Evolutionary conservation across 2,797 vertebrate species (phyloP), one percentile per base, ranked within the genome.

Genomic region (Pseudochirops cupreus): DNA sequence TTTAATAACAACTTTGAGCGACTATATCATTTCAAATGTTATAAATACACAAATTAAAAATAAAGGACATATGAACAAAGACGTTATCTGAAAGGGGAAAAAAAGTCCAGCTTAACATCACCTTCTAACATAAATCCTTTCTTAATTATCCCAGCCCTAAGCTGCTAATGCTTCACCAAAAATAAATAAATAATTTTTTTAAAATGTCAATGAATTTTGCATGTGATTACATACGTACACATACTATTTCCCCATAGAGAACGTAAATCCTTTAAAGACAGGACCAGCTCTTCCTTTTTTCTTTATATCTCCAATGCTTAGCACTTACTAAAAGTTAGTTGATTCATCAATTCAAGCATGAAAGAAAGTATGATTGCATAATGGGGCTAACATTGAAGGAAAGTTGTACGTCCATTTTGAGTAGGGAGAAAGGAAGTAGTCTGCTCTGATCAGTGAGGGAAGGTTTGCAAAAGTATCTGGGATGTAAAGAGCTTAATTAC

Each of bases 361-460:
- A 4, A 39, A 82, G n/a, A 82, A 82, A 39, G n/a, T 82, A 82
- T 10, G 18, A 82, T 18, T 82, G 18, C 5, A 39, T n/a, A 39
- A 46, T 24, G 16, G 62, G 62, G 16, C 62, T 39, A 59, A 6
- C 16, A 46, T 2, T 0, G 53, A 55, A 18, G 5, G 29, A 0
- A 0, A 1, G 46, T 46, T 33, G 50, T 26, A 5, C 46, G 11
- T 4, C 12, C 33, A 1, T 21, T 0, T 4, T 2, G 39, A 54
- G 0, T 0, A 11, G 33, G 0, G 0, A 0, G 2, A 39, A 1
- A 2, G 16, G 28, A 50, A 58, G 31, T 24, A 82, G n/a, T 82
- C 67, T 39, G 67, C 18, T 82, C 16, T 0, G 3, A 0, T 12
- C 18, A 0, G 0, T n/a, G 29, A 0, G 1, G 39, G 56, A 50